Base-by-base conservation (phyloP, 2,113 vertebrate species). In the Philantomba maxwellii region DNA sequence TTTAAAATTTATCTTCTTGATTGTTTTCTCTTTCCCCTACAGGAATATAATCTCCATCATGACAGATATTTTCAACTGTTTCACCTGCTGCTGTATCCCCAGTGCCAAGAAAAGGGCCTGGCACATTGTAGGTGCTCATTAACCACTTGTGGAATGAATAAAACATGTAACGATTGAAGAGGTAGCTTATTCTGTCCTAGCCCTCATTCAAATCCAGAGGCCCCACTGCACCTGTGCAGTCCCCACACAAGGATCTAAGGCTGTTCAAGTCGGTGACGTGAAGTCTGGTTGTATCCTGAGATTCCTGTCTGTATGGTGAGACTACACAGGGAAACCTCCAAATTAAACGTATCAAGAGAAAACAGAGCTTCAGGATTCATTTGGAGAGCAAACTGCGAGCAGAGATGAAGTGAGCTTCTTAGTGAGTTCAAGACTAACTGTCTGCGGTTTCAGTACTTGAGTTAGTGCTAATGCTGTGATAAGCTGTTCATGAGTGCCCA, bases 331-430 rank as follows among this genome's bases (percentile, higher is more conserved):
- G 97, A 95, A 58, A 97, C 90, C 94, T 86, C 26, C 47, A 12
- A 91, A 82, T 87, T 45, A 86, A 49, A 57, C 12, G 49, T 45
- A 77, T 30, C 36, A 77, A 23, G 85, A 94, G 51, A 94, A 91
- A 92, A 85, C 5, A 80, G 25, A 86, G 87, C 80, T 47, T 81
- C 83, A 49, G 43, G 90, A 62, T 93, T 87, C 75, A 87, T 94
- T 84, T 94, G 94, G 66, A 97, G 96, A 96, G 36, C 64, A 77
- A 60, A 77, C 64, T 53, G 26, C 96, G 64, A 66, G 26, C 80
- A 88, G 91, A 39, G n/a, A 77, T 2, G 51, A 97, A 91, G 96
- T 26, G 21, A 36, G 9, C 30, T 93, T 96, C 97, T 70, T 87
- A 86, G 86, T 95, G 84, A 93, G 77, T 89, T 94, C 94, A 60